Conservation (phyloP, 2,797 vertebrate genomes). For the Alosa sapidissima region DNA sequence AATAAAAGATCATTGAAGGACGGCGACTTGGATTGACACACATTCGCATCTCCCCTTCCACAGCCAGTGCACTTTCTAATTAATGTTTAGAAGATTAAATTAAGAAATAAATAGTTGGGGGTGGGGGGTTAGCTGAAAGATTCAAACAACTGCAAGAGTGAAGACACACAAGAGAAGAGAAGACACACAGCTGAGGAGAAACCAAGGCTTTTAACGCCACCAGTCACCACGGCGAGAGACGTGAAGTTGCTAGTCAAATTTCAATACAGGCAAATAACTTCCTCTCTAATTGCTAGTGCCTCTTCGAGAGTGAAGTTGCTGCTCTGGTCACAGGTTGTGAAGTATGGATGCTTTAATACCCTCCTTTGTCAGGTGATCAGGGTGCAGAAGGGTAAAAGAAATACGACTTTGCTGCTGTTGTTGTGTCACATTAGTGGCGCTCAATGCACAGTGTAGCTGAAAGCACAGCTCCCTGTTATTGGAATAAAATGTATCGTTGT, state of each 20-base stretch:
- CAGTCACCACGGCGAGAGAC: constrained; percentile 55
- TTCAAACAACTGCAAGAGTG: constrained; percentile 52
- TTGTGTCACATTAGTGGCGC: not conserved
- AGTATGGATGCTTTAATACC: not conserved
- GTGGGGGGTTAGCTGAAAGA: constrained; percentile 19
- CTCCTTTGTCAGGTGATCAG: constrained; percentile 10
- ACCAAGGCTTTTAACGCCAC: constrained; percentile 50
- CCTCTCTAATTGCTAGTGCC: constrained; percentile 49
- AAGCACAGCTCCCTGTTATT: not conserved
- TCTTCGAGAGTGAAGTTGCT: constrained; percentile 30
- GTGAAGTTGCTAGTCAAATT: constrained; percentile 38
- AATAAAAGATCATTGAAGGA: constrained; percentile 49
- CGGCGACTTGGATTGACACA: constrained; percentile 41
- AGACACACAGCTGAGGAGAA: constrained; percentile 29
- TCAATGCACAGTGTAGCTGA: not conserved
- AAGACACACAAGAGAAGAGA: constrained; percentile 40
- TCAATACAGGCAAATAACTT: constrained; percentile 47
- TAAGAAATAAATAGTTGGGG: constrained; percentile 56
- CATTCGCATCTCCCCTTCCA: constrained; percentile 38
- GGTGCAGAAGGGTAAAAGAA: not conserved
- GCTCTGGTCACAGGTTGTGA: not conserved
- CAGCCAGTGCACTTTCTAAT: constrained; percentile 56
- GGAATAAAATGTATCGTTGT: not conserved
- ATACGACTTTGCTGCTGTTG: not conserved
- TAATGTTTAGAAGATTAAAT: constrained; percentile 63